phyloP scores from a whole-genome alignment of 2,113 vertebrate species.

The Chloebia gouldiae region DNA sequence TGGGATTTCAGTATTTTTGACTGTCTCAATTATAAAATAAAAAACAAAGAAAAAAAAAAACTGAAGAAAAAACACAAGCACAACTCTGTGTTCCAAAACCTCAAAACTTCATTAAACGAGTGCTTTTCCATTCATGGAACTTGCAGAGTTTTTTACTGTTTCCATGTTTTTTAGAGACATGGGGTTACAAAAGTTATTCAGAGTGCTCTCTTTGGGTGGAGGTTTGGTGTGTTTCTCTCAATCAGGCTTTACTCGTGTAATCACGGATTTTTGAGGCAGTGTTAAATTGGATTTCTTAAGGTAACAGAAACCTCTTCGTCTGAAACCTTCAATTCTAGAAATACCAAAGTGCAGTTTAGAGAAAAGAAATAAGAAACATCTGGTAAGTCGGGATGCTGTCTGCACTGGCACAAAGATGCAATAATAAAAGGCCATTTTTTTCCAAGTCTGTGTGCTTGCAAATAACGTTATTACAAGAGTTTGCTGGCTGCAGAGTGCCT shows the following conservation, averaged over 20 bases:
- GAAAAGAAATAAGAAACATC: conserved; percentile 74
- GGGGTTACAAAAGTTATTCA: neutral
- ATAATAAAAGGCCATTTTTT: conserved; percentile 57
- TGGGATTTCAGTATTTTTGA: neutral
- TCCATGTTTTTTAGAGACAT: neutral
- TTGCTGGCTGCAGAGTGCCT: conserved; percentile 60
- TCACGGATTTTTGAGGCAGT: neutral
- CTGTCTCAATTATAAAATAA: neutral
- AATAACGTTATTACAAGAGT: conserved; percentile 72
- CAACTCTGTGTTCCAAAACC: neutral
- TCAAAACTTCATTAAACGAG: neutral
- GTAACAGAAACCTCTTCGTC: conserved; percentile 62
- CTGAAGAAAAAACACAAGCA: neutral
- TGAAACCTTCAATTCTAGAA: conserved; percentile 48
- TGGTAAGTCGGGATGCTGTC: conserved; percentile 49
- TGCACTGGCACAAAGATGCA: conserved; percentile 58
- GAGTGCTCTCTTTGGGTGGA: neutral
- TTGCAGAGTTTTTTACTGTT: neutral
- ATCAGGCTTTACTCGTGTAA: neutral
- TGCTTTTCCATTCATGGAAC: conserved; percentile 23
- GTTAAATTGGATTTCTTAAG: conserved; percentile 26
- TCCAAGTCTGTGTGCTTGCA: conserved; percentile 64
- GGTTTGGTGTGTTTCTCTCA: neutral
- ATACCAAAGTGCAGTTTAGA: conserved; percentile 33
- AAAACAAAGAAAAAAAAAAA: neutral